Base-by-base conservation (phyloP, 1,140 invertebrate genomes). In the Lucilia sericata region DNA sequence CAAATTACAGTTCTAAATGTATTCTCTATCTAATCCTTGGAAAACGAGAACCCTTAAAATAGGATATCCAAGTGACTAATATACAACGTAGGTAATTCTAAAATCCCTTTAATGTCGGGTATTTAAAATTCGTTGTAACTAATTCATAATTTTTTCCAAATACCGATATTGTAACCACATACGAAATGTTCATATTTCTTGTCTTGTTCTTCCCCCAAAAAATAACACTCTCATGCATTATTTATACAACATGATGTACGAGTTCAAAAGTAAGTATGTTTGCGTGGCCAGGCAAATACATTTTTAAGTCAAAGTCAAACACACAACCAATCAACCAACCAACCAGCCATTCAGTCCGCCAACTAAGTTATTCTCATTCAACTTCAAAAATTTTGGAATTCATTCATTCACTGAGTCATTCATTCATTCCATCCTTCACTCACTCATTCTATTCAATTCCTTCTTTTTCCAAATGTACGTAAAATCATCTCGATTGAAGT, bases 161-260 rank as follows among this genome's bases (percentile, higher is more conserved):
- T 30, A 30, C 25, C 25, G 3, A 30, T 75, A 17, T 30, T 30
- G 74, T 34, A 75, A 34, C n/a, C 75, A 70, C 65, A 70, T 47
- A 47, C 5, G 74, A 78, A 49, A 80, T 80, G 76, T 80, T 80
- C 42, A 80, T 49, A 80, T 80, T 80, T 51, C n/a, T 80, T 80
- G 65, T 49, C 17, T 51, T 30, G 25, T 9, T 80, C 76, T 80
- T 51, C 76, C 65, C 47, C n/a, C 42, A 51, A 25, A 51, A 80
- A 21, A n/a, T 51, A 12, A 80, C 76, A 80, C 19, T 19, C 76
- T 80, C 76, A 80, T 80, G 76, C 42, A 80, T 80, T 80, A 80
- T 80, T 47, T 25, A 80, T 80, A 21, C 42, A 42, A 8, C 42
- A 34, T 78, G 75, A 42, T 60, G 55, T 60, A 60, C 55, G n/a